Evolutionary conservation across 1,140 invertebrate species (phyloP), one percentile per base, ranked within the genome.

Genomic region (Matsumurasca onukii): DNA sequence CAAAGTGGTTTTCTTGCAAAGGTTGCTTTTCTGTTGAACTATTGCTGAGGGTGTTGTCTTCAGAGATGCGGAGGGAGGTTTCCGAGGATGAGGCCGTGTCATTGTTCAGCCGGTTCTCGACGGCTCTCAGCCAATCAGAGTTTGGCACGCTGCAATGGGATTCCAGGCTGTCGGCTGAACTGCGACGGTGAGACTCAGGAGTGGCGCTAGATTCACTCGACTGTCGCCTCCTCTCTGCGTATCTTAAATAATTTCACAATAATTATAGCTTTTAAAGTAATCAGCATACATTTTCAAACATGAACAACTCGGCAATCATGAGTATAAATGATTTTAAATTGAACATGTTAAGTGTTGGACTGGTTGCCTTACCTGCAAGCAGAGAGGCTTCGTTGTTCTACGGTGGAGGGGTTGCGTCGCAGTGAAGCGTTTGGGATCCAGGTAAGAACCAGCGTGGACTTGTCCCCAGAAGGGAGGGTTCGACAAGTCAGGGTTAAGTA

Each of bases 391-490:
- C 66, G 69, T 70, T 81, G 91, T 76, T 91, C 88, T 25, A 92
- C 82, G 22, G 89, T 88, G 2, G 86, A 87, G 0, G 93, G 93
- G 77, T 95, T 93, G 79, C 91, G 94, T 66, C 89, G 86, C n/a
- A 97, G 78, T 0, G 92, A 92, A 1, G 87, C 87, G 78, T 97
- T 97, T 0, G 95, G 95, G 73, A 97, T 95, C 95, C 95, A 98
- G 63, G 92, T 95, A 0, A 98, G 83, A 69, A 95, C 89, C 0
- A 97, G 78, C 0, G 93, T 97, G 0, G 92, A 39, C 17, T 25
- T 91, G 55, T 89, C 82, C 72, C 86, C 87, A 0, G 85, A 83
- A 66, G 86, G 85, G 73, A 86, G 87, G 69, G 90, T 89, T 74
- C 90, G 88, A 86, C 93, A 84, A 20, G 89, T 90, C 3, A 97